Percentiles rank a stretch among this genome's conserved stretches.
These are phyloP conservation scores for Metalampra italica DNA, from an alignment of 2,888 invertebrate genomes.

Conservation along the genomic window DNA sequence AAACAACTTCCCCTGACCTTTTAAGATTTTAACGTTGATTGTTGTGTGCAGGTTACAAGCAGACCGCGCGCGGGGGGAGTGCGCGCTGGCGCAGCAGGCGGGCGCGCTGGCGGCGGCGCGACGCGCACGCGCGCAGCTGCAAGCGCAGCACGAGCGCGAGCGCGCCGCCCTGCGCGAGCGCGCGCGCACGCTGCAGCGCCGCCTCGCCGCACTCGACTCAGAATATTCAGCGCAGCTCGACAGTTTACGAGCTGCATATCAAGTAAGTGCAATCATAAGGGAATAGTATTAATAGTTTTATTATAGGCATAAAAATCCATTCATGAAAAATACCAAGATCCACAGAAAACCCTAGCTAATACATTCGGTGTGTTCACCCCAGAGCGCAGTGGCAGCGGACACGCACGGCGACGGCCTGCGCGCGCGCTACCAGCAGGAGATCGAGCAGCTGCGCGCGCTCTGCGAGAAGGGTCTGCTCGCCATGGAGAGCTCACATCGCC, in stretches of 20 bases:
- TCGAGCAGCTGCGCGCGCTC: constrained; percentile 90
- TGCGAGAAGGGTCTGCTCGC: constrained; percentile 94
- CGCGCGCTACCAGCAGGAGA: constrained; percentile 89
- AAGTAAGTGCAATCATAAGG: constrained; percentile 62
- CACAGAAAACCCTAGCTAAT: constrained; percentile 9
- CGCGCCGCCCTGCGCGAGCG: constrained; percentile 82
- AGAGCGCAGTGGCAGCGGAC: constrained; percentile 79
- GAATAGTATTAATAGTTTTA: too few relatives aligned
- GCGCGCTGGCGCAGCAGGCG: constrained; percentile 62
- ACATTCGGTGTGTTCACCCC: constrained; percentile 15
- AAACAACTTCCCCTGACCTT: too few relatives aligned
- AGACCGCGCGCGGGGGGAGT: constrained; percentile 61
- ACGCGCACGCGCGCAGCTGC: constrained; percentile 62
- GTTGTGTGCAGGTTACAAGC: constrained; percentile 41
- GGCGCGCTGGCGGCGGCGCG: constrained; percentile 64
- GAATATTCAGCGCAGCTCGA: constrained; percentile 92
- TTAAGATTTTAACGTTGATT: not conserved
- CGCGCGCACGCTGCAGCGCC: constrained; percentile 83
- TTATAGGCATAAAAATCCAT: too few relatives aligned
- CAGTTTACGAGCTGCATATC: constrained; percentile 87
- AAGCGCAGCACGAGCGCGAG: constrained; percentile 75
- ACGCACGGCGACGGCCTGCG: constrained; percentile 82
- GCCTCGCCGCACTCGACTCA: constrained; percentile 85
- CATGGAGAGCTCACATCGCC: constrained; percentile 93
- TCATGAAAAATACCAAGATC: too few relatives aligned